Evolutionary conservation across 2,888 invertebrate species (phyloP).

Genomic region (Aspidiotus rigidus): DNA sequence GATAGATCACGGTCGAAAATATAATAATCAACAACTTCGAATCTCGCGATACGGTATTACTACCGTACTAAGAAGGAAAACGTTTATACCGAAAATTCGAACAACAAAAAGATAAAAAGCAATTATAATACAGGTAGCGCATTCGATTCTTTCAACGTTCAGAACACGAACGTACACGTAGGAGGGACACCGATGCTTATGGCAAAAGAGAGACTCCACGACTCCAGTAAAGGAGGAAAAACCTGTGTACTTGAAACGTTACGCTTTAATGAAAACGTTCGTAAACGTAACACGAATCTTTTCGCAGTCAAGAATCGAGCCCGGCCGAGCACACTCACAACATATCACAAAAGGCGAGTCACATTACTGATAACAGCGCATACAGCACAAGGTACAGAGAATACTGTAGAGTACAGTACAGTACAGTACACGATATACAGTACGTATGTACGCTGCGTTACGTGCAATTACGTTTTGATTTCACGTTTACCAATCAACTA

Average conservation of each 20-base stretch:
- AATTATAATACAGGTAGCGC: conserved; percentile 18
- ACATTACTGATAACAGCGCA: neutral
- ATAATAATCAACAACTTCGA: conserved; percentile 15
- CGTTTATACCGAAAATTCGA: conserved; percentile 12
- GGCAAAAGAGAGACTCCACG: neutral
- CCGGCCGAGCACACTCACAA: neutral
- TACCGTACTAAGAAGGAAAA: neutral
- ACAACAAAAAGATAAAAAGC: conserved; percentile 20
- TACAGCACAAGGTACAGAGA: neutral
- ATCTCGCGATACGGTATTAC: conserved; percentile 15
- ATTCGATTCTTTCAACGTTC: conserved; percentile 25
- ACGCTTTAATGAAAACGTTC: conserved; percentile 17
- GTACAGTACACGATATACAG: too few species aligned
- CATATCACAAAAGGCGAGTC: neutral
- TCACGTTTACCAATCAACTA: neutral
- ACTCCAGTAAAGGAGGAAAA: conserved; percentile 10
- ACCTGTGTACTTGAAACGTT: conserved; percentile 13
- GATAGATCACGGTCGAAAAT: conserved; percentile 9
- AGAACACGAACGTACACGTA: conserved; percentile 4
- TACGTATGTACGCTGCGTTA: neutral
- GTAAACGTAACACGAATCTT: conserved; percentile 11
- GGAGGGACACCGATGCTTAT: conserved; percentile 11
- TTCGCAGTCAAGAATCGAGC: neutral
- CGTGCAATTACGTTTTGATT: conserved; percentile 1
- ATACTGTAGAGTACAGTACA: neutral